phyloP scores from a whole-genome alignment of 2,113 vertebrate species.

The Saccopteryx bilineata region DNA sequence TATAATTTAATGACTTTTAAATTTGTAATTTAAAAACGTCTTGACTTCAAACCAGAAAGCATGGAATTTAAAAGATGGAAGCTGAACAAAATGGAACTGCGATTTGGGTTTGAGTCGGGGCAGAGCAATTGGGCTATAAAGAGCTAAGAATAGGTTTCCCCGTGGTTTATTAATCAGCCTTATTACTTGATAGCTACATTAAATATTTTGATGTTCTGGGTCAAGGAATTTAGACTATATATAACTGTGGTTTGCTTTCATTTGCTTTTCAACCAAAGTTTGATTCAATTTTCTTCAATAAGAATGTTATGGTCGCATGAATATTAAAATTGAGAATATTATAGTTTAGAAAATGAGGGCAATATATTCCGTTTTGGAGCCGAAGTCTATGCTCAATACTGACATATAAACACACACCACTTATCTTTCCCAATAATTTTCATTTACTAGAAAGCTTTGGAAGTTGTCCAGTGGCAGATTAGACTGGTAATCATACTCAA shows the following conservation, averaged over 20 bases:
- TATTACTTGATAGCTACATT: constrained; percentile 13
- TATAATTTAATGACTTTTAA: constrained; percentile 40
- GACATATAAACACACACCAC: constrained; percentile 4
- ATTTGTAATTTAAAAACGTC: constrained; percentile 58
- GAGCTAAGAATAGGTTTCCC: neutral
- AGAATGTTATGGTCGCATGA: constrained; percentile 42
- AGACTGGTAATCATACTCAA: neutral
- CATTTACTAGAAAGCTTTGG: constrained; percentile 60
- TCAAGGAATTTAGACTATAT: constrained; percentile 55
- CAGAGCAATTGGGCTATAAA: neutral
- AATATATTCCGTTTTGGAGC: constrained; percentile 32
- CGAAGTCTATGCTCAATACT: constrained; percentile 11
- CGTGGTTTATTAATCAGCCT: constrained; percentile 17
- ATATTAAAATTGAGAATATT: constrained; percentile 66
- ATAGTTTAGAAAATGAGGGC: neutral
- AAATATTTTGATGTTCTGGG: constrained; percentile 45
- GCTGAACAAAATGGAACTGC: constrained; percentile 39
- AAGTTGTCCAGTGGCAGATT: constrained; percentile 9
- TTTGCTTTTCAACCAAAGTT: constrained; percentile 57
- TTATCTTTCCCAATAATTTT: constrained; percentile 18
- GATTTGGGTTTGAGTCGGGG: constrained; percentile 24
- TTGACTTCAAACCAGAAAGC: constrained; percentile 51
- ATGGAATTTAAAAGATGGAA: constrained; percentile 48
- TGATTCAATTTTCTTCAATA: constrained; percentile 60
- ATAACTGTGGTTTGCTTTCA: constrained; percentile 49